Percentiles rank a stretch among this genome's conserved stretches.
phyloP scores from a whole-genome alignment of 2,888 invertebrate species.

The Endotricha flammealis region DNA sequence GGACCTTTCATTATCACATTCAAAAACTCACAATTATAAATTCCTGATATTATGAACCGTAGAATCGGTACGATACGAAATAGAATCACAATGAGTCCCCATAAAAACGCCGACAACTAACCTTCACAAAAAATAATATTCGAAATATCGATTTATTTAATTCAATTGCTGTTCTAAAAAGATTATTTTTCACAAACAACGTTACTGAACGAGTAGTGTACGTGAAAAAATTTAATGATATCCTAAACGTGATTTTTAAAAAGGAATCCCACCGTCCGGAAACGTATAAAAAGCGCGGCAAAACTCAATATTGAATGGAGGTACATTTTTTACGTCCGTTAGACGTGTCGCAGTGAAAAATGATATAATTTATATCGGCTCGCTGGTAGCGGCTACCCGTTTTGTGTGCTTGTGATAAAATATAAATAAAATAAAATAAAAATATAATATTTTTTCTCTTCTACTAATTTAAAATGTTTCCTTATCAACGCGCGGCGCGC shows the following conservation, averaged over 20 bases:
- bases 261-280: constrained; percentile 71
- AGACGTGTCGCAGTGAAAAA: constrained; percentile 76
- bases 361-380: constrained; percentile 76
- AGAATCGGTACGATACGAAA: constrained; percentile 26
- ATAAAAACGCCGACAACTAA: constrained; percentile 45
- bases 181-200: no score
- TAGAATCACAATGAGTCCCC: constrained; percentile 38
- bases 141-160: no score
- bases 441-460: constrained; percentile 57
- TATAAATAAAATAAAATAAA: constrained; percentile 71
- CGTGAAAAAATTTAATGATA: constrained; percentile 12
- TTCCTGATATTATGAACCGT: constrained; percentile 38
- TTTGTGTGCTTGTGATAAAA: constrained; percentile 71
- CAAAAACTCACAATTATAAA: constrained; percentile 47
- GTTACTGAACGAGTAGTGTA: constrained; percentile 12
- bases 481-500: constrained; percentile 74
- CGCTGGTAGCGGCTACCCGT: constrained; percentile 72
- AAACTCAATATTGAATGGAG: constrained; percentile 71
- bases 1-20: constrained; percentile 34
- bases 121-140: constrained; percentile 14
- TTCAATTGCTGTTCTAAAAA: no score
- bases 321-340: constrained; percentile 76
- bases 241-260: constrained; percentile 34
- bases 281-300: constrained; percentile 76
- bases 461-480: constrained; percentile 78